Percentiles rank a stretch among this genome's conserved stretches.
Conservation (phyloP, 2,797 vertebrate species). For the Onychomys leucogaster region DNA sequence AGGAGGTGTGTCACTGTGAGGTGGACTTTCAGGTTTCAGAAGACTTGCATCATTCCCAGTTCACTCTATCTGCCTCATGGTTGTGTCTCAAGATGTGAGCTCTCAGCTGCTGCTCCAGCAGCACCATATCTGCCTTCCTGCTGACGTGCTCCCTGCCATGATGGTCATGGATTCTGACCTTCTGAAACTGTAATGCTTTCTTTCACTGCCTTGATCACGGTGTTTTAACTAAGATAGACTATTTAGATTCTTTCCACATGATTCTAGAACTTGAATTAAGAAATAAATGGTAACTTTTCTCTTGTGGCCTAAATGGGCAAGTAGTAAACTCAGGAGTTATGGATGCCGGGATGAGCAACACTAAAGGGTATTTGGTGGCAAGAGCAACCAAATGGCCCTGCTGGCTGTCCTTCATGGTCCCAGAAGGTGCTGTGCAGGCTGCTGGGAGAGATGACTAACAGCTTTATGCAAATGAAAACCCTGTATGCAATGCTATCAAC, state of each 20-base stretch:
- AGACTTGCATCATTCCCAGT: not conserved
- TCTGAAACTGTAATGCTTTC: not conserved
- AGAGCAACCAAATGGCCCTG: not conserved
- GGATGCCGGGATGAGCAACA: not conserved
- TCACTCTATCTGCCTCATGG: not conserved
- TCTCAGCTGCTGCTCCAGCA: not conserved
- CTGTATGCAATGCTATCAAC: not conserved
- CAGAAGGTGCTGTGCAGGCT: not conserved
- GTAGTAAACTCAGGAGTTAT: not conserved
- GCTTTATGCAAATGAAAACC: not conserved
- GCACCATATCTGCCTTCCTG: not conserved
- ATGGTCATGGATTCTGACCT: not conserved
- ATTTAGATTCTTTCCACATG: constrained; percentile 1
- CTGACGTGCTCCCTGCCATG: not conserved
- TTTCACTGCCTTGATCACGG: not conserved
- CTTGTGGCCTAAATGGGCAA: not conserved
- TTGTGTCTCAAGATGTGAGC: not conserved
- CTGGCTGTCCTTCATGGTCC: not conserved
- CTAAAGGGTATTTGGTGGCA: not conserved
- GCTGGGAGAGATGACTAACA: not conserved
- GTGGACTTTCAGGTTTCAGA: not conserved
- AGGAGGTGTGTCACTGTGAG: not conserved
- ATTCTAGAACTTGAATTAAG: not conserved
- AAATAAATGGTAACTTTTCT: not conserved
- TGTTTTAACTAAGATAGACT: not conserved